A percentile compares a stretch with the other conserved stretches of the same genome.
These are phyloP conservation scores for Hippolais icterina DNA, from an alignment of 2,113 vertebrate genomes.

Conservation along the genomic window DNA sequence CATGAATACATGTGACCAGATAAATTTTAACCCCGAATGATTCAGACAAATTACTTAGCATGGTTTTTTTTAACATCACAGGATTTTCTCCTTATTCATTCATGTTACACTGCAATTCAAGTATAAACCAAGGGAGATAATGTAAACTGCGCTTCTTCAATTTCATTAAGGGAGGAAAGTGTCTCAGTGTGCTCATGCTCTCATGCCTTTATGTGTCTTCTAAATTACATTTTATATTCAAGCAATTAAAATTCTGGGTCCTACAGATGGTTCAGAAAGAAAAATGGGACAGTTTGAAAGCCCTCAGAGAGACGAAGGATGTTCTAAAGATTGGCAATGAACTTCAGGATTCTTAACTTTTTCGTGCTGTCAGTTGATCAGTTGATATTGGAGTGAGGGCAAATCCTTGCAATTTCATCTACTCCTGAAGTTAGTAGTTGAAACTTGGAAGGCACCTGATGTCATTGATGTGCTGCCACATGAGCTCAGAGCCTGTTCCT, in stretches of 20 bases:
- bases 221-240: not conserved
- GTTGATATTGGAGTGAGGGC: not conserved
- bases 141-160: not conserved
- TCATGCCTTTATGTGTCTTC: not conserved
- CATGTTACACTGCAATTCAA: not conserved
- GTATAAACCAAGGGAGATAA: not conserved
- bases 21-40: not conserved
- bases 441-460: not conserved
- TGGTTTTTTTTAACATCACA: not conserved
- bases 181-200: not conserved
- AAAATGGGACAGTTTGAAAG: not conserved
- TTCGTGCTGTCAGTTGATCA: not conserved
- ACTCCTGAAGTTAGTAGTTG: not conserved
- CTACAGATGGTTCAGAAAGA: not conserved
- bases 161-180: not conserved
- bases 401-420: not conserved
- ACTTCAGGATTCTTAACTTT: not conserved
- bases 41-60: not conserved
- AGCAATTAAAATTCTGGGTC: constrained; percentile 12
- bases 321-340: not conserved
- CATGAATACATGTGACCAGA: not conserved
- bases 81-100: not conserved
- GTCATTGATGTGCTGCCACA: not conserved
- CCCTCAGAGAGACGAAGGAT: not conserved
- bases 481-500: not conserved